phyloP scores from a whole-genome alignment of 2,888 invertebrate genomes.

The Panzeria rudis region DNA sequence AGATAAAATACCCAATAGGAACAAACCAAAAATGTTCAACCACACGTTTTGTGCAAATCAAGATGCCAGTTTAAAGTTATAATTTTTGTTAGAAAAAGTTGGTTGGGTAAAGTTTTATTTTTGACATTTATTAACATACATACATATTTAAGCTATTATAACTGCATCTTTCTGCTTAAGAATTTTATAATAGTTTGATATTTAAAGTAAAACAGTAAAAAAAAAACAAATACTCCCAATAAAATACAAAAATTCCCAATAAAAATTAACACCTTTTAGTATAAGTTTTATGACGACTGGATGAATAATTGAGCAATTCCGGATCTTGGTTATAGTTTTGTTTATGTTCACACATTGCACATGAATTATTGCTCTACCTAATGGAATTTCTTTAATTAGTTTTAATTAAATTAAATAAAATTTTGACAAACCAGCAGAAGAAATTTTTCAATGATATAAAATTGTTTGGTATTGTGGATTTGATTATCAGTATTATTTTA shows the following conservation, averaged over 20 bases:
- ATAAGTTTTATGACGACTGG: constrained; percentile 1
- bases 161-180: no score
- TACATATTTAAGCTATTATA: no score
- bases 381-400: no score
- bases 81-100: no score
- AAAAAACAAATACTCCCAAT: not conserved
- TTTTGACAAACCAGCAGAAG: constrained; percentile 9
- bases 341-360: constrained; percentile 73
- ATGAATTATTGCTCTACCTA: constrained; percentile 49
- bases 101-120: no score
- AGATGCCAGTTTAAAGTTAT: no score
- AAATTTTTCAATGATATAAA: constrained; percentile 60
- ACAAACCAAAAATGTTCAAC: not conserved
- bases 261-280: constrained; percentile 77
- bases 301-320: constrained; percentile 34
- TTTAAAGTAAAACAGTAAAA: no score
- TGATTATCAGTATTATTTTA: constrained; percentile 50
- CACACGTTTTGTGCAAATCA: not conserved
- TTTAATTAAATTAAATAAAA: constrained; percentile 76
- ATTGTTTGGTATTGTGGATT: constrained; percentile 42
- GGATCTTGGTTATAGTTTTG: constrained; percentile 68
- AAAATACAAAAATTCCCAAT: constrained; percentile 38
- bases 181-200: no score
- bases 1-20: not conserved
- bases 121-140: no score